A percentile compares a stretch with the other conserved stretches of the same genome.
These are phyloP conservation scores for Eutolmus rufibarbis DNA, from an alignment of 2,888 invertebrate species.

Conservation along the genomic window DNA sequence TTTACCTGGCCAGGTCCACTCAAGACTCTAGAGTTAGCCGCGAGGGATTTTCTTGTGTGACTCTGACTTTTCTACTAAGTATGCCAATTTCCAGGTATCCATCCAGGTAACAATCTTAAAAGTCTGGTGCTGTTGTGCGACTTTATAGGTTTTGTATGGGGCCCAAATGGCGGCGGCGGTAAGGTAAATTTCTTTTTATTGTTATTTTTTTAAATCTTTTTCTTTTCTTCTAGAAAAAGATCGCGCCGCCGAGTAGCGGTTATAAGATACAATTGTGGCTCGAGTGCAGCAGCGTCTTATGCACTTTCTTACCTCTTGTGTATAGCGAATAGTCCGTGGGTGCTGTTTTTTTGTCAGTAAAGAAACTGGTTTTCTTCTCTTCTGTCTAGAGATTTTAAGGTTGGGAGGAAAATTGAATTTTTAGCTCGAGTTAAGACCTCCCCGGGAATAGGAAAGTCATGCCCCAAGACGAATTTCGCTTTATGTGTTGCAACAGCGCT, in stretches of 20 bases:
- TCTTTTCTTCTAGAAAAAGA: not conserved
- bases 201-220: not conserved
- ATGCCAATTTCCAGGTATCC: not conserved
- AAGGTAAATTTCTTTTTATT: not conserved
- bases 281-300: not conserved
- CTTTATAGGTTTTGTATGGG: not conserved
- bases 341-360: not conserved
- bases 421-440: not conserved
- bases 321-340: not conserved
- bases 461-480: not conserved
- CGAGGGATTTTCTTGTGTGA: not conserved
- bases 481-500: not conserved
- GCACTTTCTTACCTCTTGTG: not conserved
- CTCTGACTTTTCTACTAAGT: not conserved
- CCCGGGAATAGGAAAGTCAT: not conserved
- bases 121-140: not conserved
- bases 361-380: not conserved
- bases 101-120: not conserved
- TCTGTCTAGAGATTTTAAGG: not conserved
- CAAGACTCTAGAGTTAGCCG: not conserved
- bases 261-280: not conserved
- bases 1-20: not conserved
- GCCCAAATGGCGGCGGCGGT: not conserved
- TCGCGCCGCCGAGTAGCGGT: not conserved
- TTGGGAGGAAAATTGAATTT: not conserved